Evolutionary conservation across 2,888 invertebrate species (phyloP), one percentile per base, ranked within the genome.

Genomic region (Melanostoma mellinum): DNA sequence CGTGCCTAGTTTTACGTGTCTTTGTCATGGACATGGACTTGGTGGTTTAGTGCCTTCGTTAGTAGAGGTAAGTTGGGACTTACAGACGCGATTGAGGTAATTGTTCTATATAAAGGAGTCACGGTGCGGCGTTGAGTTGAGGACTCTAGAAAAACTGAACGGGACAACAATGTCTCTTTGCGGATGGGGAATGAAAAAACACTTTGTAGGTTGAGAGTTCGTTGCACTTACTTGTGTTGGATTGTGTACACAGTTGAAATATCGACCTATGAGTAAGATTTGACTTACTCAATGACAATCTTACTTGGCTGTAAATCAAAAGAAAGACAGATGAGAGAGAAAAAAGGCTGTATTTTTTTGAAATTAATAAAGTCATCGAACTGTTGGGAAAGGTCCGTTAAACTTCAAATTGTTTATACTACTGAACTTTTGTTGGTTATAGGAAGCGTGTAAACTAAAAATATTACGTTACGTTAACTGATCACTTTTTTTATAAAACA

Each of bases 101-200:
- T 73, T 73, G 78, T 32, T 67, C 67, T 68, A 55, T 36, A 73
- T 68, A 61, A 10, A 44, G 36, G 3, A 50, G 36, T 63, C 63
- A 63, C 50, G 50, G 63, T 50, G 48, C 38, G 30, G 2, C 3
- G 36, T 50, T 30, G 33, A 44, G 33, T 36, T 50, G 35, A 46
- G 46, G 61, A 35, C 46, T 8, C 20, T 36, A 61, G 20, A 9
- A 6, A 48, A 63, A 63, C 30, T 50, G 48, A 38, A 50, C 36
- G 48, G 36, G 30, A 20, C 36, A 48, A 9, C 2, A 50, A 5
- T 44, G 6, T 4, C 38, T 5, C n/a, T 50, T 30, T 38, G 6
- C 38, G 63, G 30, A 5, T 38, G n/a, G 38, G 38, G 48, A 6
- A 9, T 20, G 38, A 50, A 30, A 63, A n/a, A 30, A 63, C 30